Evolutionary conservation across 2,888 invertebrate species (phyloP), one percentile per base, ranked within the genome.

Genomic region (Cephonodes hylas): DNA sequence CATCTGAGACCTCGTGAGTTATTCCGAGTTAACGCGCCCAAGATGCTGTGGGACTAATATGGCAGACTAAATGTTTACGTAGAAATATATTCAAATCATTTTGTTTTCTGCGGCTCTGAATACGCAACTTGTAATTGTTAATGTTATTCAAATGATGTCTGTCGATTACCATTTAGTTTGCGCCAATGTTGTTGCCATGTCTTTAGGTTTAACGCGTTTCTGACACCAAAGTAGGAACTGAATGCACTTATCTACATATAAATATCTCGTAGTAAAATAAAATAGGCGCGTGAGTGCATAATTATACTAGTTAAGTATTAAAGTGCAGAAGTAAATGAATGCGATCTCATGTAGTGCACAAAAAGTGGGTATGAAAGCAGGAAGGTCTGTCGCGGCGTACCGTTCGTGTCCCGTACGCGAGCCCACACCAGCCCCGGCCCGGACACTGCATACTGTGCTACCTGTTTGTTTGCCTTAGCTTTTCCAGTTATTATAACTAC

Each of bases 341-440:
- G 76, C 82, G 76, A 80, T 77, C 81, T 79, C 81, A 77, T 76
- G 75, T 69, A 72, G 69, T 72, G 74, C 69, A 77, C 76, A 87
- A 88, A 87, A 88, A 87, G 78, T 77, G 75, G 80, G 76, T 77
- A 81, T 83, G 76, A 77, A 80, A 79, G 82, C 86, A 86, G 87
- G 87, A 88, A 88, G 84, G 77, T 74, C 73, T 69, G 60, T 72
- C 71, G 44, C 15, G 44, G 74, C 81, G 80, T 80, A 84, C 84
- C 83, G 83, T 81, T 84, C 76, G 77, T 80, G 83, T 85, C 84
- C 85, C 80, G 78, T 73, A 73, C 71, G 77, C 77, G 82, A 72
- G 84, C 44, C 20, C 20, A 2, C 34, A 13, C 34, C 34, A 13
- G 10, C 7, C 10, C 34, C 44, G 31, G 53, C 84, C 84, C 86